phyloP scores from a whole-genome alignment of 1,140 invertebrate species.

The Sminthurinus signatus region DNA sequence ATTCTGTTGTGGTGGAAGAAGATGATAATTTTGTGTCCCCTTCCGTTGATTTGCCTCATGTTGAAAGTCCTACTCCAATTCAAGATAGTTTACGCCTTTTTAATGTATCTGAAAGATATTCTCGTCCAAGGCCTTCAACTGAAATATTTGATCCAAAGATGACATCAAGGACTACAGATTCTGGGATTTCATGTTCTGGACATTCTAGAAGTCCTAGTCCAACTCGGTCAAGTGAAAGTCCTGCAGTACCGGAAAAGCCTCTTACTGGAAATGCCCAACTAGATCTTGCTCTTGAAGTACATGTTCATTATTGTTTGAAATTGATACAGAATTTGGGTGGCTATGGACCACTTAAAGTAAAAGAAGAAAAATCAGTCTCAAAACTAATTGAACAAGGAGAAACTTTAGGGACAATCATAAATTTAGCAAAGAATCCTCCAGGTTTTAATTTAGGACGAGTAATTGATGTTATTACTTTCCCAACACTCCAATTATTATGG shows the following conservation, averaged over 20 bases:
- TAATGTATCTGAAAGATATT: slow-evolving; percentile 15
- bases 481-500: slow-evolving; percentile 29
- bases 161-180: slow-evolving; percentile 45
- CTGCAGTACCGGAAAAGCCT: slow-evolving; percentile 41
- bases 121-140: slow-evolving; percentile 3
- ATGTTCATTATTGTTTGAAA: slow-evolving; percentile 48
- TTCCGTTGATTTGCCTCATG: background rate
- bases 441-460: slow-evolving; percentile 27
- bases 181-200: slow-evolving; percentile 47
- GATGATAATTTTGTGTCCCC: background rate
- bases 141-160: slow-evolving; percentile 17
- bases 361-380: slow-evolving; percentile 48
- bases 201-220: slow-evolving; percentile 42
- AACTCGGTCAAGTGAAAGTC: background rate
- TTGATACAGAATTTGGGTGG: slow-evolving; percentile 50
- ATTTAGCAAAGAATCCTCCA: slow-evolving; percentile 39
- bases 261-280: slow-evolving; percentile 49
- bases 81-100: background rate
- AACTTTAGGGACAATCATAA: slow-evolving; percentile 45
- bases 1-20: slow-evolving; percentile 38
- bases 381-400: slow-evolving; percentile 48
- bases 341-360: slow-evolving; percentile 51
- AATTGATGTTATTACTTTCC: slow-evolving; percentile 38
- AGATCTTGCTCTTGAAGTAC: slow-evolving; percentile 47
- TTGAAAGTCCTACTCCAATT: background rate